Percentiles rank a stretch among this genome's conserved stretches.
Evolutionary conservation across 1,140 invertebrate species (phyloP).

Genomic region (Solenopsis invicta): DNA sequence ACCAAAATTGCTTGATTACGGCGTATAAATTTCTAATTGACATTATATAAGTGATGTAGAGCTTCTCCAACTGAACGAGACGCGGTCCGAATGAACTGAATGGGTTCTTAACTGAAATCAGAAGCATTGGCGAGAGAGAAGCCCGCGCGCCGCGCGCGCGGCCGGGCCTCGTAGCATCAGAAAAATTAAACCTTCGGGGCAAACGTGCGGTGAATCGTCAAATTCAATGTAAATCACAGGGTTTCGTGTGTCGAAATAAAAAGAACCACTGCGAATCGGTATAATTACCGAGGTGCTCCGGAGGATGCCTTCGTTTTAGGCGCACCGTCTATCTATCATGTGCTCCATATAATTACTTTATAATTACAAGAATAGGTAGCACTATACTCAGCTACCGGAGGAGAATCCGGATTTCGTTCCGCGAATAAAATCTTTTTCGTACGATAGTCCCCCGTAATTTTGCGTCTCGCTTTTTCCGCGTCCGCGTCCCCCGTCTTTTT

Average conservation of each 20-base stretch:
- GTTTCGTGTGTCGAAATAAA: constrained; percentile 73
- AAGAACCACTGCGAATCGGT: constrained; percentile 72
- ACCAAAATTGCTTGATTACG: neutral
- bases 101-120: constrained; percentile 2
- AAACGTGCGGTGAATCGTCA: constrained; percentile 67
- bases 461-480: neutral
- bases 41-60: neutral
- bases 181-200: constrained; percentile 70
- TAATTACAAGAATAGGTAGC: constrained; percentile 81
- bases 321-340: constrained; percentile 79
- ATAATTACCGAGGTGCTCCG: constrained; percentile 76
- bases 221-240: constrained; percentile 69
- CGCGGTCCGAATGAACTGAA: neutral
- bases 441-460: neutral
- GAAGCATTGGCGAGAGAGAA: neutral
- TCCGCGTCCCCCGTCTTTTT: neutral
- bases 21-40: neutral
- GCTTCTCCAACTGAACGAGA: neutral
- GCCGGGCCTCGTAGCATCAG: constrained; percentile 25
- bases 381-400: constrained; percentile 76
- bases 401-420: constrained; percentile 72
- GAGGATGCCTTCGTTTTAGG: constrained; percentile 78
- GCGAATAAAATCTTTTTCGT: constrained; percentile 28
- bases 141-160: neutral
- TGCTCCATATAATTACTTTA: constrained; percentile 80